Base-by-base conservation (phyloP, 2,113 vertebrate genomes). In the Oryzias woworae region DNA sequence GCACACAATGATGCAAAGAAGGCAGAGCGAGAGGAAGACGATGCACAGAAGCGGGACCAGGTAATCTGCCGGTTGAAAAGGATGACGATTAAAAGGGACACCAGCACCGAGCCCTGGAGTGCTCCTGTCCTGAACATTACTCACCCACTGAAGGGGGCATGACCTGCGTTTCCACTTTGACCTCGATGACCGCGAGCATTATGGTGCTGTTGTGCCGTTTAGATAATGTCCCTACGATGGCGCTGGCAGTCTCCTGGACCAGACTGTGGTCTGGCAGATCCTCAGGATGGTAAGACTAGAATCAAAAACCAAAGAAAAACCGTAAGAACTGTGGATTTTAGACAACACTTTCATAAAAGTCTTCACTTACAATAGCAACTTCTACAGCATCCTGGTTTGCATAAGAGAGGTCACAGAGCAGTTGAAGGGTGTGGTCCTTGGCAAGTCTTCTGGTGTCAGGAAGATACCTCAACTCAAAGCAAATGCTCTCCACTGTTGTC, bases 121-220 rank as follows among this genome's bases (percentile, higher is more conserved):
- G 69, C 68, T 58, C 61, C 79, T 61, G 47, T 46, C 49, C 10
- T 69, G 58, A 71, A 51, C 23, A 50, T 49, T 49, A 89, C 92
- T 92, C 65, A 93, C 92, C 89, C 69, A 89, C 78, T 80, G 91
- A 86, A 17, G 75, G 85, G 49, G 93, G 90, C 81, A 92, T 78
- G 56, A 94, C 88, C 1, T 92, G 91, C 0, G 95, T 96, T 77
- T 98, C 96, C 80, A 98, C 94, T 90, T 96, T 98, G 88, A 98
- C 95, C 90, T 98, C 95, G 0, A 93, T 94, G 80, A 98, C 89
- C 0, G 96, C 95, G 73, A 94, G 75, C 92, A 98, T 94, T 58
- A 96, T 74, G 0, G 95, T 95, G 89, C 95, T 95, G 90, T 98
- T 99, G 28, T 94, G 95, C 3, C 91, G 77, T 87, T 94, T 95